Percentiles rank a stretch among this genome's conserved stretches.
phyloP scores from a whole-genome alignment of 2,113 vertebrate genomes.

The Caracal caracal region DNA sequence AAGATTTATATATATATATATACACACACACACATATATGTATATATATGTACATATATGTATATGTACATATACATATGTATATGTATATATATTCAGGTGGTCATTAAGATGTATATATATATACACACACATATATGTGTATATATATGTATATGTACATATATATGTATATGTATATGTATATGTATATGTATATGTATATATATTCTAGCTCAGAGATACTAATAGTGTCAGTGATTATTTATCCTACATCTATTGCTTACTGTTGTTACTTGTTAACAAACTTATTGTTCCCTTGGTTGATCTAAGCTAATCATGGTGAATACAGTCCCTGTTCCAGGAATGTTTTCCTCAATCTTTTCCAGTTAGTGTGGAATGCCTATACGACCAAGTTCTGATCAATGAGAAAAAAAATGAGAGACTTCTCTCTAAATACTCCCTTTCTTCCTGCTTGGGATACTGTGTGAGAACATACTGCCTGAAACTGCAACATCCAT shows the following conservation, averaged over 20 bases:
- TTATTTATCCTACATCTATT: not conserved
- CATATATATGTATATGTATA: too few relatives aligned
- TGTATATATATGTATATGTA: too few relatives aligned
- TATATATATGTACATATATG: rapidly evolving
- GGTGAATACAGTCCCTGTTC: not conserved
- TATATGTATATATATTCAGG: too few relatives aligned
- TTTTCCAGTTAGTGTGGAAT: not conserved
- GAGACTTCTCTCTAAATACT: not conserved
- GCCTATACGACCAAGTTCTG: not conserved
- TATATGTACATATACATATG: rapidly evolving
- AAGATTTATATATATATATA: not conserved
- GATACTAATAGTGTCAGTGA: not conserved
- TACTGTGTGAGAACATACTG: not conserved
- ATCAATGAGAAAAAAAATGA: not conserved
- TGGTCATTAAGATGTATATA: too few relatives aligned
- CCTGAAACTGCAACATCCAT: not conserved
- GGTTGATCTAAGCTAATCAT: not conserved
- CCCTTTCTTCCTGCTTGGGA: not conserved
- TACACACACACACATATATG: rapidly evolving
- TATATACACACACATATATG: too few relatives aligned
- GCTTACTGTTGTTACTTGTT: not conserved
- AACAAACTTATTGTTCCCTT: not conserved
- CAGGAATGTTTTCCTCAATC: not conserved
- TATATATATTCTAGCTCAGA: not conserved
- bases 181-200: too few relatives aligned